A percentile compares a stretch with the other conserved stretches of the same genome.
Conservation (phyloP, 2,113 vertebrate species). For the Myanophis thanlyinensis region DNA sequence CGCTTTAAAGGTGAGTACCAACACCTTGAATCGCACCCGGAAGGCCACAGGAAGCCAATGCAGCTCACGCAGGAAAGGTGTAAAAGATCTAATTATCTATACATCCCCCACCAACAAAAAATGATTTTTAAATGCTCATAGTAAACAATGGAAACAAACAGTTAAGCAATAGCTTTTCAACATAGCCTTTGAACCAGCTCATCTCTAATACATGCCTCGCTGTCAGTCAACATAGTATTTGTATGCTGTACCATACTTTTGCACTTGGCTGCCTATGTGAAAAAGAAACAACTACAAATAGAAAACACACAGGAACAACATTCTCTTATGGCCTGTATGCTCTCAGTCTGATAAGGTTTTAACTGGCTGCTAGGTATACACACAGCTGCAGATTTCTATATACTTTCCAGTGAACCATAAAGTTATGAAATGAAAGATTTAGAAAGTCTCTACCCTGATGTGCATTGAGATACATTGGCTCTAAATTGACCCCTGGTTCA, state of each 20-base stretch:
- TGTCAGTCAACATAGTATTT: not conserved
- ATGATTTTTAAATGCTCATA: not conserved
- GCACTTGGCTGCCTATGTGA: not conserved
- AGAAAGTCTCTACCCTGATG: not conserved
- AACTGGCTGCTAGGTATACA: not conserved
- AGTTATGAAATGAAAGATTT: not conserved
- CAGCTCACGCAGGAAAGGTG: too few relatives aligned
- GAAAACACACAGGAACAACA: not conserved
- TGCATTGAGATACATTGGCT: not conserved
- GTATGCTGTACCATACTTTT: not conserved
- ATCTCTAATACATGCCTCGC: not conserved
- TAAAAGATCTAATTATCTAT: too few relatives aligned
- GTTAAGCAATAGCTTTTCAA: not conserved
- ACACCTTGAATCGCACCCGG: too few relatives aligned
- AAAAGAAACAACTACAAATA: not conserved
- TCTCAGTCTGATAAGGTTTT: not conserved
- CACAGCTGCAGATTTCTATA: not conserved
- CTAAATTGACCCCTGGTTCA: not conserved
- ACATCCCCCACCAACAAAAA: too few relatives aligned
- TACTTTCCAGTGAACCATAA: not conserved
- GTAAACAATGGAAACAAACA: not conserved
- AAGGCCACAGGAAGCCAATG: too few relatives aligned
- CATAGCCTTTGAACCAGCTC: not conserved
- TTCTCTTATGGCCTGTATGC: not conserved
- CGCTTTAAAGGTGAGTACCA: too few relatives aligned